Evolutionary conservation across 2,113 vertebrate genomes (phyloP).

Genomic region (Neodontobutis hainanensis): DNA sequence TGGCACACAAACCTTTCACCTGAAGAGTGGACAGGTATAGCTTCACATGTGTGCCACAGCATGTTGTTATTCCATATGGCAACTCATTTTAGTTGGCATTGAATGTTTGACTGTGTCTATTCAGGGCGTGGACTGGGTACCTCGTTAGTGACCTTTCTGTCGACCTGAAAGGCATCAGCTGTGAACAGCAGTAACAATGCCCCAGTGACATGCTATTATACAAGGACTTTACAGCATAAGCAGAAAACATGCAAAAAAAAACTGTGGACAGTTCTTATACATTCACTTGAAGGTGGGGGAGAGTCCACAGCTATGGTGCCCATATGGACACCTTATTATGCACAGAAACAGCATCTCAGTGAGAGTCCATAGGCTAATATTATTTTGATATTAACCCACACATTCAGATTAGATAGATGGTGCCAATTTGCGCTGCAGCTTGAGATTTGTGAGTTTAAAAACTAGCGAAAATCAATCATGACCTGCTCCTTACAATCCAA

Average conservation of each 20-base stretch:
- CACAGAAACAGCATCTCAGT: constrained; percentile 57
- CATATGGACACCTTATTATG: constrained; percentile 64
- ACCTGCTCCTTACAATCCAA: too few relatives aligned
- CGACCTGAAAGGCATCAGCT: constrained; percentile 53
- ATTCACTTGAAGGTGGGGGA: constrained; percentile 45
- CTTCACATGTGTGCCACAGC: constrained; percentile 37
- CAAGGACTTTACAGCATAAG: constrained; percentile 55
- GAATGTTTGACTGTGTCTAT: constrained; percentile 43
- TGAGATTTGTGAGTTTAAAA: too few relatives aligned
- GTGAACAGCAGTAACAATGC: constrained; percentile 43
- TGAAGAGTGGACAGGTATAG: neutral
- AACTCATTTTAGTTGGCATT: constrained; percentile 52
- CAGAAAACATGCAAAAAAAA: constrained; percentile 33
- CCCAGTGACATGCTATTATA: constrained; percentile 44
- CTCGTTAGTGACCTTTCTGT: constrained; percentile 55
- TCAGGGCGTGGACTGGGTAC: constrained; percentile 27
- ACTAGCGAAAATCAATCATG: too few relatives aligned
- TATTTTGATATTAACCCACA: constrained; percentile 35
- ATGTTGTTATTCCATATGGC: constrained; percentile 51
- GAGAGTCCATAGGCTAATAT: constrained; percentile 59
- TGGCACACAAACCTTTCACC: neutral
- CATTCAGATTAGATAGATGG: neutral
- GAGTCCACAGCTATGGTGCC: constrained; percentile 28
- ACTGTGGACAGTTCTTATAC: constrained; percentile 20
- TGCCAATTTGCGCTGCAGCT: too few relatives aligned